Base-by-base conservation (phyloP, 2,113 vertebrate genomes). In the Alexandromys fortis region DNA sequence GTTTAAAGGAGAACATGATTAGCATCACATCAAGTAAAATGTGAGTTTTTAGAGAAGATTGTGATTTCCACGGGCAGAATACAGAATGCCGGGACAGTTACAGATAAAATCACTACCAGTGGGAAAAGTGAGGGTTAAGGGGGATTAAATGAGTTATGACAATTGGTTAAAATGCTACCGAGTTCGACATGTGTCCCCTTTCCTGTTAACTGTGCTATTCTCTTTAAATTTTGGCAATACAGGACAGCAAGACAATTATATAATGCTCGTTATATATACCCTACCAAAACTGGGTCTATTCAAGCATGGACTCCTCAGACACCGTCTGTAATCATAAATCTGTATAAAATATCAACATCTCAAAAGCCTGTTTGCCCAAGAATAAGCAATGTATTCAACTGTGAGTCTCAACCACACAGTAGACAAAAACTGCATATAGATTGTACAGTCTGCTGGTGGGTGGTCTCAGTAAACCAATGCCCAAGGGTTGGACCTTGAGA, bases 271-370 rank as follows among this genome's bases (percentile, higher is more conserved):
- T 96, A 49, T 67, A 86, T 65, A 55, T 85, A 78, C 49, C 6
- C 26, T 81, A 22, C 65, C 81, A 89, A 96, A 92, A 83, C 70
- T 77, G 90, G 30, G 42, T 91, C 65, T 86, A 16, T 86, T 45
- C 28, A 78, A 86, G 70, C n/a, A 61, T 85, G 45, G 33, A 22
- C 21, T 96, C 10, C 28, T 13, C 28, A 79, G 81, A 86, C 70
- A 68, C 19, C 10, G 19, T 93, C 47, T 70, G 42, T n/a, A 89
- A 67, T 42, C 55, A 83, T 30, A 55, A 35, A 75, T 91, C 35
- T 89, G 19, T 30, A 92, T 78, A 82, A 86, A 92, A 93, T 47
- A 67, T 0, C 21, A 24, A 17, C 12, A 3, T 14, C 10, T 14
- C 47, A 4, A 26, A 17, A 78, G 79, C 85, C 28, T 76, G 42